phyloP scores from a whole-genome alignment of 2,113 vertebrate species.

The Trematomus loennbergii region DNA sequence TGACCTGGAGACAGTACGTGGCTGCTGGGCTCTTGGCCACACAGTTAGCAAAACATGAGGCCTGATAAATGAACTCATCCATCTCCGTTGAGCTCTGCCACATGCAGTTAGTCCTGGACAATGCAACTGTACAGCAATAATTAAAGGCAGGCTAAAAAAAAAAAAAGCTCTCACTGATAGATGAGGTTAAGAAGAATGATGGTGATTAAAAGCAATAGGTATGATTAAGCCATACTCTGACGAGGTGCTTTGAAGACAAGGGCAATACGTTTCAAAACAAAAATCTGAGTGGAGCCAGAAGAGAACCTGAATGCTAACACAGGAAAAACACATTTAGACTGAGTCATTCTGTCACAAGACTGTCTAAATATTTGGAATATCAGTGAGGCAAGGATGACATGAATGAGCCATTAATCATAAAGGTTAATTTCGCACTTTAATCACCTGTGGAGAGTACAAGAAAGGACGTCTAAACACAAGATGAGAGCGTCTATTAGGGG shows the following conservation, averaged over 20 bases:
- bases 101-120: constrained; percentile 65
- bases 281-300: not conserved
- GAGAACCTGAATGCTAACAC: not conserved
- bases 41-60: constrained; percentile 77
- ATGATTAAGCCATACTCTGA: constrained; percentile 1
- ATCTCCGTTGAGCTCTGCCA: constrained; percentile 76
- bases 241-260: not conserved
- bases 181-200: constrained; percentile 29
- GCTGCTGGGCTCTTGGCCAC: constrained; percentile 74
- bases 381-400: not conserved
- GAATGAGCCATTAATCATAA: constrained; percentile 23
- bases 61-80: constrained; percentile 82
- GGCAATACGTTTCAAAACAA: not conserved
- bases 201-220: constrained; percentile 33
- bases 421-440: constrained; percentile 14
- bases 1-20: constrained; percentile 73
- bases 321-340: not conserved
- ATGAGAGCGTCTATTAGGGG: not conserved
- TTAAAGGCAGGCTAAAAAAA: constrained; percentile 59
- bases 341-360: not conserved
- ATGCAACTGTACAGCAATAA: constrained; percentile 56
- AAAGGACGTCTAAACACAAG: constrained; percentile 2
- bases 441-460: constrained; percentile 15
- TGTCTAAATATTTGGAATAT: constrained; percentile 2
- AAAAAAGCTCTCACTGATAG: constrained; percentile 18